Base-by-base conservation (phyloP, 1,140 invertebrate genomes). In the Sweltsa coloradensis region DNA sequence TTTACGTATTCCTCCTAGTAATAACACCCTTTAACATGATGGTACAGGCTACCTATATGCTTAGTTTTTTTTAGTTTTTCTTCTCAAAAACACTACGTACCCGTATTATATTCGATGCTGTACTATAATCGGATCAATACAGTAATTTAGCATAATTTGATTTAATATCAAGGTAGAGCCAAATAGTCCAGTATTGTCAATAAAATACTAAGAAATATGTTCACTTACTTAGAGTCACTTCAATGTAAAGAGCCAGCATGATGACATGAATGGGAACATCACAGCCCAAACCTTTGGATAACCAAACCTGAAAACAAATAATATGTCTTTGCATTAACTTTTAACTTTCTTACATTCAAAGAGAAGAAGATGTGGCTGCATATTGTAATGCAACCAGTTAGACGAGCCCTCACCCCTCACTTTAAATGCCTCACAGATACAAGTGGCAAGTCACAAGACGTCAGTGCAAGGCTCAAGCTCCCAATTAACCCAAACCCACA, bases 211-310 rank as follows among this genome's bases (percentile, higher is more conserved):
- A 52, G 37, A 50, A 40, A 47, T 39, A 45, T 9, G 18, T 39
- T 26, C 40, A 56, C 57, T 58, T 69, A 81, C 83, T 78, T 68
- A 79, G 63, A 67, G 79, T 71, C 23, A 83, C 58, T 62, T 87
- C 79, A 55, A 85, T 76, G 55, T 84, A 85, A 26, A 85, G 66
- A 13, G 79, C 76, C 34, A 87, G 59, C 64, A 81, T 76, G 39
- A 83, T 68, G 7, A 84, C 77, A 55, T 85, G 82, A 50, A 74
- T 71, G n/a, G 83, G 79, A 50, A 85, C 69, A 55, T 75, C 73
- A 51, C 71, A 73, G n/a, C 70, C 66, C 49, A 66, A 62, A 18
- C 66, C 65, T 57, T 70, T 73, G 4, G 69, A 68, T 51, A 72
- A 66, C 74, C 78, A 81, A 19, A 75, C 63, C 72, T 75, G 48